Evolutionary conservation across 2,797 vertebrate genomes (phyloP).

Genomic region (Lacerta viridis): DNA sequence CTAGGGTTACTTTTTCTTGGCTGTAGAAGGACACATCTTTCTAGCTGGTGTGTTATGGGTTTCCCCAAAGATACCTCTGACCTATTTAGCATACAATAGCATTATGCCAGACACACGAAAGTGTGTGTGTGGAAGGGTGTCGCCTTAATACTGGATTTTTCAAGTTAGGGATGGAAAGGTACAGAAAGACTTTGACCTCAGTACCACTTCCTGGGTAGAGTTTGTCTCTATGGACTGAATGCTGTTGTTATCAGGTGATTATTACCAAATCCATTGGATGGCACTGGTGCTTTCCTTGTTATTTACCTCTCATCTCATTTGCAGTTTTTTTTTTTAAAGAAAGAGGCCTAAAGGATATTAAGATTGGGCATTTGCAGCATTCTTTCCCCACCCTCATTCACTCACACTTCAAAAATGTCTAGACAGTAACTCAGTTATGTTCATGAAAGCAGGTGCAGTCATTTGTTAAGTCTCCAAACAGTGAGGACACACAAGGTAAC

Average conservation of each 20-base stretch:
- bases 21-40: constrained; percentile 46
- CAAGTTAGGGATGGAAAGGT: constrained; percentile 53
- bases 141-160: background rate
- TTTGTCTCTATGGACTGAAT: constrained; percentile 31
- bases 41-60: constrained; percentile 32
- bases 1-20: constrained; percentile 44
- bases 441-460: background rate
- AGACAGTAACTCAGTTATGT: background rate
- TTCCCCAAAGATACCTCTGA: constrained; percentile 51
- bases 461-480: background rate
- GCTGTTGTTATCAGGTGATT: constrained; percentile 40
- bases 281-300: constrained; percentile 23
- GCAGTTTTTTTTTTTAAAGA: background rate
- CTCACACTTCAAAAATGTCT: background rate
- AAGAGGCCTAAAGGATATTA: constrained; percentile 23
- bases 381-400: background rate
- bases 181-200: constrained; percentile 50
- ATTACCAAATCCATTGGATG: constrained; percentile 36
- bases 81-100: constrained; percentile 54
- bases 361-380: background rate
- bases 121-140: no score
- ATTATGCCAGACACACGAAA: no score
- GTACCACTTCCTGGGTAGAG: constrained; percentile 41
- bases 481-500: background rate
- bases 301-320: background rate